phyloP scores from a whole-genome alignment of 2,797 vertebrate species.

The Lerista edwardsae region DNA sequence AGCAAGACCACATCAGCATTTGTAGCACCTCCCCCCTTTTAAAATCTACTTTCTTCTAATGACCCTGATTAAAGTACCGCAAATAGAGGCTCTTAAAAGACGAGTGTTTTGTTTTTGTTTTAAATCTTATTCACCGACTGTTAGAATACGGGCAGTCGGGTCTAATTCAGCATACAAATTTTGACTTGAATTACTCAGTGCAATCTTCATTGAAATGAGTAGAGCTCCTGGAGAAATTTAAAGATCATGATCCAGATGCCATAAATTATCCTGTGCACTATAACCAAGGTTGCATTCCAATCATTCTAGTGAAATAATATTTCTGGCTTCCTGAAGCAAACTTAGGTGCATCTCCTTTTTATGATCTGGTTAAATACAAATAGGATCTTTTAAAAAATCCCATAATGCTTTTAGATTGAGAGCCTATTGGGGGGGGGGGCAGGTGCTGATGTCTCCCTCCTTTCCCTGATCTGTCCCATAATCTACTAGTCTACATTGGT shows the following conservation, averaged over 20 bases:
- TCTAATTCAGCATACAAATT: slow-evolving; percentile 16
- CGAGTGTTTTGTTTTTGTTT: not conserved
- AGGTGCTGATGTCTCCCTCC: too few species aligned
- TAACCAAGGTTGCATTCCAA: slow-evolving; percentile 3
- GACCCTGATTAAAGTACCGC: not conserved
- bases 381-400: not conserved
- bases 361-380: not conserved
- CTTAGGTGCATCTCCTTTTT: not conserved
- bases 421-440: too few species aligned
- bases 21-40: not conserved
- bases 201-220: not conserved
- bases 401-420: too few species aligned
- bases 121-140: not conserved
- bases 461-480: too few species aligned
- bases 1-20: not conserved
- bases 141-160: not conserved
- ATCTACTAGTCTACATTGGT: too few species aligned
- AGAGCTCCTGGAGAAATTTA: slow-evolving; percentile 3
- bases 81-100: not conserved
- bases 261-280: slow-evolving; percentile 2
- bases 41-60: not conserved
- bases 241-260: not conserved
- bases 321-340: not conserved
- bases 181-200: not conserved
- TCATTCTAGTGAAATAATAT: slow-evolving; percentile 9